Percentiles rank a stretch among this genome's conserved stretches.
Evolutionary conservation across 2,797 vertebrate species (phyloP).

Genomic region (Mormyrus hasselquistii): DNA sequence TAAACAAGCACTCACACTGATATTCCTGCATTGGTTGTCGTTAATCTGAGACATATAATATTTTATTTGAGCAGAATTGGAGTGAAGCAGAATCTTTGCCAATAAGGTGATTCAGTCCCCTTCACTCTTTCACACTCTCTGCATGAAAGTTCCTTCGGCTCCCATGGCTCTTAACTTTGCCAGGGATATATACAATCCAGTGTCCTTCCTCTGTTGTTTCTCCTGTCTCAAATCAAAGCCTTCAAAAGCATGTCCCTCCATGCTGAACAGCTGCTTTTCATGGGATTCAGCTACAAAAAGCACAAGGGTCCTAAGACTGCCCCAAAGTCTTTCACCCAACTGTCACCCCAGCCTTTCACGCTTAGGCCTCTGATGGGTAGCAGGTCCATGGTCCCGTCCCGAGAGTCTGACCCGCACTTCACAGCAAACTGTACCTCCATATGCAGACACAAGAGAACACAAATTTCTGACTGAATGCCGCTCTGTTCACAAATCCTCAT

Average conservation of each 20-base stretch:
- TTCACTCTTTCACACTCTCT: neutral
- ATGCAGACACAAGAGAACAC: constrained; percentile 34
- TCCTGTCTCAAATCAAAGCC: neutral
- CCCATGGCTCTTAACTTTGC: neutral
- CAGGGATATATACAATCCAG: neutral
- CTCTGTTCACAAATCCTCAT: neutral
- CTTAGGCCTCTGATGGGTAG: constrained; percentile 62
- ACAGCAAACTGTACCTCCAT: constrained; percentile 44
- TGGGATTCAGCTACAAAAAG: constrained; percentile 55
- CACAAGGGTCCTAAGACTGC: constrained; percentile 57
- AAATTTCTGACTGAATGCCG: neutral
- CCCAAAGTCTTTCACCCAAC: constrained; percentile 25
- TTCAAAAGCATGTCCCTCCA: neutral
- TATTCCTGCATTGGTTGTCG: neutral
- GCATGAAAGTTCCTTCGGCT: neutral
- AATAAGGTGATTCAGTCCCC: neutral
- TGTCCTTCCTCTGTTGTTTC: neutral
- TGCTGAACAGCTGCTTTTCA: neutral
- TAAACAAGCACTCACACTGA: neutral
- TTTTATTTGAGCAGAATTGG: neutral
- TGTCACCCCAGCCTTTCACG: constrained; percentile 27
- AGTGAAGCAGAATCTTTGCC: neutral
- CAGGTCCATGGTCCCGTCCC: constrained; percentile 51
- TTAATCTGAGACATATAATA: neutral
- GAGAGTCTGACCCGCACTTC: constrained; percentile 45